Percentiles rank a stretch among this genome's conserved stretches.
These are phyloP conservation scores for Tridacna gigas DNA, from an alignment of 2,888 invertebrate species.

Conservation along the genomic window DNA sequence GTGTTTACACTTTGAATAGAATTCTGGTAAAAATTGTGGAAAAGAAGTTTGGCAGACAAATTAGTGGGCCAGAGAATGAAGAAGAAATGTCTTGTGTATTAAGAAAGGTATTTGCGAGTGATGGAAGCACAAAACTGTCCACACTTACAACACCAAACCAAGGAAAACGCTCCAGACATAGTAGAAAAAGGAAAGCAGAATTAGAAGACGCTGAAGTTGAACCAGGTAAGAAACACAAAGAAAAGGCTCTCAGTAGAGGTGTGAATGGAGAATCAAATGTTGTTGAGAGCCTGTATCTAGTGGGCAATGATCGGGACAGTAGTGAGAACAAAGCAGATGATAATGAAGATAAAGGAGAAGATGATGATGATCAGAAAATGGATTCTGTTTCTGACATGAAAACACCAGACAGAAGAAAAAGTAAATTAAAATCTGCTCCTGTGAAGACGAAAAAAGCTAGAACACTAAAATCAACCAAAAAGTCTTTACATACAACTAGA, in stretches of 20 bases:
- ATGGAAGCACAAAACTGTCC: background rate
- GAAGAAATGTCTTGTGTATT: background rate
- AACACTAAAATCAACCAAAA: background rate
- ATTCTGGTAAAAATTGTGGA: slow-evolving; percentile 6
- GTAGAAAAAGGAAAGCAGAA: background rate
- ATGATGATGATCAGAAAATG: background rate
- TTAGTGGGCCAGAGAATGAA: background rate
- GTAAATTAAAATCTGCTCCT: background rate
- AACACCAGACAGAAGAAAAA: background rate
- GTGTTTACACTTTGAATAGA: background rate
- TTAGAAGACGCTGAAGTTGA: background rate
- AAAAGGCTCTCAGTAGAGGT: background rate
- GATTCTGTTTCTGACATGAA: background rate
- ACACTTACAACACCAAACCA: too few relatives aligned
- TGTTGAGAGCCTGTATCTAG: slow-evolving; percentile 1
- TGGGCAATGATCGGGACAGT: background rate
- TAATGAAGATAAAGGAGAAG: background rate
- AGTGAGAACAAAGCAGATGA: background rate
- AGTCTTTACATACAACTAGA: background rate
- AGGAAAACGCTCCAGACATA: background rate
- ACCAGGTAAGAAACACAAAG: slow-evolving; percentile 1
- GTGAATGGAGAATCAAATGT: background rate
- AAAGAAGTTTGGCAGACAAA: background rate
- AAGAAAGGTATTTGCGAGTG: slow-evolving; percentile 1
- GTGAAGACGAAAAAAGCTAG: background rate